phyloP scores from a whole-genome alignment of 2,888 invertebrate species.

The Corbicula japonica region DNA sequence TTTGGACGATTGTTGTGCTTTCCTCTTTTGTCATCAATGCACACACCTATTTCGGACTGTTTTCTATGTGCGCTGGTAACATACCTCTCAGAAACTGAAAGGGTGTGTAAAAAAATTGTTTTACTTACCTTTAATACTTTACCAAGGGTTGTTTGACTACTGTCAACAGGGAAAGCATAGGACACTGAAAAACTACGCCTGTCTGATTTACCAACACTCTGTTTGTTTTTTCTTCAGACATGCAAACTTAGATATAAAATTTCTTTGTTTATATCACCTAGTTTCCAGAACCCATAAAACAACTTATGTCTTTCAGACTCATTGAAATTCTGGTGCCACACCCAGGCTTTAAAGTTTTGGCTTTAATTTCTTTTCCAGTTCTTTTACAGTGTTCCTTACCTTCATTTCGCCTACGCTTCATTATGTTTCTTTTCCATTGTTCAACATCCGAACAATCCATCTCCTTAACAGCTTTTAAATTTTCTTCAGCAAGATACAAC shows the following conservation, averaged over 20 bases:
- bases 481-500: constrained; percentile 16
- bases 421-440: constrained; percentile 27
- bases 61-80: constrained; percentile 14
- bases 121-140: constrained; percentile 44
- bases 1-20: constrained; percentile 17
- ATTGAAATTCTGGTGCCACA: constrained; percentile 23
- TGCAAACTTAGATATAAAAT: constrained; percentile 30
- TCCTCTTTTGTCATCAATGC: constrained; percentile 21
- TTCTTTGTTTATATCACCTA: constrained; percentile 28
- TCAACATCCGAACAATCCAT: constrained; percentile 14
- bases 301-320: constrained; percentile 5
- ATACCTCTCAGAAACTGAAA: constrained; percentile 20
- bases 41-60: too few relatives aligned
- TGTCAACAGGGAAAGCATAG: too few relatives aligned
- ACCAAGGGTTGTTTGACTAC: too few relatives aligned
- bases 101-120: constrained; percentile 33
- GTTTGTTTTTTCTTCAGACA: neutral
- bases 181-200: too few relatives aligned
- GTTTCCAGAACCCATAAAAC: constrained; percentile 36
- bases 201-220: too few relatives aligned
- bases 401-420: constrained; percentile 19
- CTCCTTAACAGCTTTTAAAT: neutral
- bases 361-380: constrained; percentile 24
- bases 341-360: constrained; percentile 5
- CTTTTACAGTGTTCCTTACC: constrained; percentile 7